Base-by-base conservation (phyloP, 2,797 vertebrate species). In the Dendrocincla fuliginosa region DNA sequence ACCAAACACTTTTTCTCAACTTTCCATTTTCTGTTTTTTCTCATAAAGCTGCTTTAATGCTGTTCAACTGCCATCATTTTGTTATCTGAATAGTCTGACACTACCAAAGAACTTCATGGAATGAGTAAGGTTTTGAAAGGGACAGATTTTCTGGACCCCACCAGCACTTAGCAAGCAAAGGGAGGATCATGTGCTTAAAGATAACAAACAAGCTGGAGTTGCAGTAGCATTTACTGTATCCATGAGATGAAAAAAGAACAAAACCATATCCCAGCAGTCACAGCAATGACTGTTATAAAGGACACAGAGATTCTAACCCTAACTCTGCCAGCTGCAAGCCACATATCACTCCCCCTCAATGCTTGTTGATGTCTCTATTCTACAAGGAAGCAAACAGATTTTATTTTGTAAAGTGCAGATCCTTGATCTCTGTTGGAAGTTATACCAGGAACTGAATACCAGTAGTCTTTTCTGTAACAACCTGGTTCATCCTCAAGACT, bases 21-120 rank as follows among this genome's bases (percentile, higher is more conserved):
- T 71, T 42, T 3, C 41, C 64, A 30, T 89, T 79, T 86, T 63
- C 73, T 77, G 53, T 10, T 79, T 91, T 85, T 80, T 60, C 71
- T 78, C 73, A 76, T 84, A 83, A 90, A 93, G 82, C 50, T 52
- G 55, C 82, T 84, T 84, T 92, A 95, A 95, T 83, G 87, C 59
- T 73, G 46, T 13, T 89, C 78, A 92, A 24, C 67, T 44, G 71
- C 53, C 91, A 84, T 64, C 68, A 68, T 60, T 81, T 76, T 83
- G 77, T 76, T 89, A 80, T 46, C 23, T 7, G 6, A 95, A 50
- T 35, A 92, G 94, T 12, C 69, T 92, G 81, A 91, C 39, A 35
- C 87, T 71, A 85, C 89, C 91, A 86, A 85, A 83, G 75, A 86
- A 71, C 61, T 53, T 69, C 49, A 25, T 55, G 65, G 57, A 61